A percentile compares a stretch with the other conserved stretches of the same genome.
These are phyloP conservation scores for Lycaena phlaeas DNA, from an alignment of 2,888 invertebrate species.

Conservation along the genomic window DNA sequence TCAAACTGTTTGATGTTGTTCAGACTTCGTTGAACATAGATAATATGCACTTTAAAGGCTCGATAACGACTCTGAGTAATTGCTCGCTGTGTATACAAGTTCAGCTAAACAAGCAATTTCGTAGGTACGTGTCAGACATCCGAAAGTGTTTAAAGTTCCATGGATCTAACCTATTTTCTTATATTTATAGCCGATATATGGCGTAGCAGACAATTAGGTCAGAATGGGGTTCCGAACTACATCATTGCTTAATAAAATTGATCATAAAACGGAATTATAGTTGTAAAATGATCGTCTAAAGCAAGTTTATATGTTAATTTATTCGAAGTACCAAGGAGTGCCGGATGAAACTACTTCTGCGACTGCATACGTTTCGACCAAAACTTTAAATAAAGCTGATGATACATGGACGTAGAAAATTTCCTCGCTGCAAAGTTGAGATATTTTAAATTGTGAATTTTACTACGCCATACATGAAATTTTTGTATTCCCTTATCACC, in stretches of 20 bases:
- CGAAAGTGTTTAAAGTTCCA: constrained; percentile 41
- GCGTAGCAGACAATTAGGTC: constrained; percentile 65
- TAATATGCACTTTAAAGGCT: constrained; percentile 15
- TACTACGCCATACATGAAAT: too few relatives aligned
- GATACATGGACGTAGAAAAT: too few relatives aligned
- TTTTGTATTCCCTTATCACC: too few relatives aligned
- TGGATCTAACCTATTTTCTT: constrained; percentile 66
- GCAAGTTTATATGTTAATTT: background rate
- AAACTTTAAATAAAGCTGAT: too few relatives aligned
- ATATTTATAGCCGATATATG: constrained; percentile 58
- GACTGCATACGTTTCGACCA: background rate
- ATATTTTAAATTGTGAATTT: too few relatives aligned
- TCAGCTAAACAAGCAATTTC: constrained; percentile 33
- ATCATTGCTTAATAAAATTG: constrained; percentile 32
- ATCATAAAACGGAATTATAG: constrained; percentile 30
- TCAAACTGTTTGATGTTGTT: background rate
- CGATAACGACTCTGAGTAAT: constrained; percentile 8
- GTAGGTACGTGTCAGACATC: constrained; percentile 27
- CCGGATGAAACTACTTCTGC: background rate
- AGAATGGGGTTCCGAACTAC: constrained; percentile 54
- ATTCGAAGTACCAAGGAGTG: background rate
- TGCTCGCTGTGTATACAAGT: constrained; percentile 18
- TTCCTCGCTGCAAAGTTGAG: too few relatives aligned
- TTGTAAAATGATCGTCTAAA: background rate
- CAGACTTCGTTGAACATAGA: constrained; percentile 10